A percentile compares a stretch with the other conserved stretches of the same genome.
Conservation (phyloP, 2,113 vertebrate genomes). For the Bubo bubo region DNA sequence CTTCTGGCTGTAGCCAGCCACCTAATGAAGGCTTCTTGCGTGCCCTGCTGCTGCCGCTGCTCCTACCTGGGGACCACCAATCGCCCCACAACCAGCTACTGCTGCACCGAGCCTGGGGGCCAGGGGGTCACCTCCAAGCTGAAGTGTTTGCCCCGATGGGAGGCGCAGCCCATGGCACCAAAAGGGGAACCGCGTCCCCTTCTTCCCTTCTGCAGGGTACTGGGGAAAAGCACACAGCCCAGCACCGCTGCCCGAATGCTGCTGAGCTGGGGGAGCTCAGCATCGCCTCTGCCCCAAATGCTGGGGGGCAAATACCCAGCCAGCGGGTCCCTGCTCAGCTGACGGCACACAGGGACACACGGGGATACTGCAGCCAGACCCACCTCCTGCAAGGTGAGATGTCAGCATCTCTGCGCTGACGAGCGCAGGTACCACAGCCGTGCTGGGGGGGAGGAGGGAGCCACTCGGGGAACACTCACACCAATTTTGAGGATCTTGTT, state of each 20-base stretch:
- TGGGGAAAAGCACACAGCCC: neutral
- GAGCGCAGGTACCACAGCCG: fast-evolving
- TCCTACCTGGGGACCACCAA: neutral
- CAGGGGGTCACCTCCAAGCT: fast-evolving
- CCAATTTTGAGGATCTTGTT: neutral
- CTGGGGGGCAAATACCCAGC: neutral
- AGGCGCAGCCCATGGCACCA: neutral
- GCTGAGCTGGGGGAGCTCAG: neutral
- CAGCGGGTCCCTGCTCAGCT: neutral
- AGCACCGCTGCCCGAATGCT: neutral
- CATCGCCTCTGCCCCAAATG: neutral
- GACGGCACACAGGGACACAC: neutral
- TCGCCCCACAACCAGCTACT: neutral
- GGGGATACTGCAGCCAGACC: neutral
- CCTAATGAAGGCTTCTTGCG: neutral
- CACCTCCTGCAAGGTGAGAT: neutral
- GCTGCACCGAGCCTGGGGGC: neutral
- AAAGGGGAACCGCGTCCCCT: neutral
- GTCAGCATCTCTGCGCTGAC: neutral
- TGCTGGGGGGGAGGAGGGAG: neutral
- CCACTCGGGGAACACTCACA: fast-evolving
- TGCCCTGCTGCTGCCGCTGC: neutral
- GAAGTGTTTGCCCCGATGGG: fast-evolving
- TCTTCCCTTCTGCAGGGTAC: neutral
- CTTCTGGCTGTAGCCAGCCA: conserved; percentile 21